These are phyloP conservation scores for Atta colombica DNA, from an alignment of 1,140 invertebrate genomes.

Conservation along the genomic window DNA sequence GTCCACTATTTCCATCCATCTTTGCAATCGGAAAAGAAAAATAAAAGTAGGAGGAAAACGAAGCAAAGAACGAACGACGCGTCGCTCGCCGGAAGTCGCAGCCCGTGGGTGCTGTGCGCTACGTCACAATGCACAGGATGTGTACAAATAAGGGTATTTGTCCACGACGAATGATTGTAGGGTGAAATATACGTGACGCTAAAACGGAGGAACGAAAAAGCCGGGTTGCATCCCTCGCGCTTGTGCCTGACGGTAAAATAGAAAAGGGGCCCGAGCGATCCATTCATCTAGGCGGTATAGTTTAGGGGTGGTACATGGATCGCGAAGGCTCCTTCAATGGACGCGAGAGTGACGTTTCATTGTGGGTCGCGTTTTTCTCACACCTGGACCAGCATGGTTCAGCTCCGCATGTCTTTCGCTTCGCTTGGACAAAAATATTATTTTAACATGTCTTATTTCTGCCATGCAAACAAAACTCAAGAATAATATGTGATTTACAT, in stretches of 20 bases:
- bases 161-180: slow-evolving; percentile 82
- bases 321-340: slow-evolving; percentile 67
- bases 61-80: slow-evolving; percentile 26
- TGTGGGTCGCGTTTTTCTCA: slow-evolving; percentile 79
- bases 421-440: slow-evolving; percentile 23
- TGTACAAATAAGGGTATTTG: slow-evolving; percentile 87
- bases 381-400: slow-evolving; percentile 75
- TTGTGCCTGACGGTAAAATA: slow-evolving; percentile 70
- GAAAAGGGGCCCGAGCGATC: slow-evolving; percentile 68
- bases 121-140: slow-evolving; percentile 86
- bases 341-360: slow-evolving; percentile 79
- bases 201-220: slow-evolving; percentile 72
- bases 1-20: slow-evolving; percentile 32
- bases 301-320: slow-evolving; percentile 75
- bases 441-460: not conserved
- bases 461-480: not conserved
- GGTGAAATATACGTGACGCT: slow-evolving; percentile 84
- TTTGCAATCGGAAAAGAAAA: not conserved
- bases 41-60: slow-evolving; percentile 56
- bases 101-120: slow-evolving; percentile 69
- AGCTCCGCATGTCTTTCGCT: not conserved
- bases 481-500: not conserved
- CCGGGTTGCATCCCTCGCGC: slow-evolving; percentile 68
- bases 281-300: slow-evolving; percentile 77
- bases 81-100: slow-evolving; percentile 72